Base-by-base conservation (phyloP, 2,888 invertebrate species). In the Biston stratarius region DNA sequence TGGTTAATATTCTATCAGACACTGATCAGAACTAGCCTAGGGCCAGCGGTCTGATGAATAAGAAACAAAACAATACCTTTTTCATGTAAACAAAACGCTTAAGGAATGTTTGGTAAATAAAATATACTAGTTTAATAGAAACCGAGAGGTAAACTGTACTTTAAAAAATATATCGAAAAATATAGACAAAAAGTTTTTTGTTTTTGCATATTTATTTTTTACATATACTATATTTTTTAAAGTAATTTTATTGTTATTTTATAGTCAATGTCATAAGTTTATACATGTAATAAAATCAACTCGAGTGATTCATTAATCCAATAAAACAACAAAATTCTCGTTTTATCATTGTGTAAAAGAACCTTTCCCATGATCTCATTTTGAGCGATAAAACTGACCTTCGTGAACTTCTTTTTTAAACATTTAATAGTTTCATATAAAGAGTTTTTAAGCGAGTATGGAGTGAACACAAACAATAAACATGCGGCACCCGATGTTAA, bases 1-100 rank as follows among this genome's bases (percentile, higher is more conserved):
- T 80, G 77, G 79, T 81, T 83, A 79, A 80, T 84, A 81, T 79
- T 76, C 78, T 67, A 77, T 81, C 75, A 69, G 78, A 79, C 76
- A n/a, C n/a, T n/a, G n/a, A n/a, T n/a, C n/a, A n/a, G n/a, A 72
- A 67, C 74, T 74, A 73, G 57, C 72, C 12, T 66, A 66, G 66
- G 66, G 61, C 47, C 61, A 48, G 8, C 65, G 34, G 24, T 7
- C 34, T 53, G 8, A 52, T 9, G 12, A 52, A n/a, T 15, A 7
- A 14, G 24, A 52, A 36, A 36, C 3, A 1, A 34, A 34, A 52
- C 11, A 52, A 5, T 14, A n/a, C 38, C 5, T 38, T 38, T 38
- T 38, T 38, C 6, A 38, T 38, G 38, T 6, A 38, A 38, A 38
- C 1, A 0, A 38, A 38, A 38, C 38, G 38, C 3, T 38, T 8